Conservation (phyloP, 1,140 invertebrate species). For the Lasaia peninsularis region DNA sequence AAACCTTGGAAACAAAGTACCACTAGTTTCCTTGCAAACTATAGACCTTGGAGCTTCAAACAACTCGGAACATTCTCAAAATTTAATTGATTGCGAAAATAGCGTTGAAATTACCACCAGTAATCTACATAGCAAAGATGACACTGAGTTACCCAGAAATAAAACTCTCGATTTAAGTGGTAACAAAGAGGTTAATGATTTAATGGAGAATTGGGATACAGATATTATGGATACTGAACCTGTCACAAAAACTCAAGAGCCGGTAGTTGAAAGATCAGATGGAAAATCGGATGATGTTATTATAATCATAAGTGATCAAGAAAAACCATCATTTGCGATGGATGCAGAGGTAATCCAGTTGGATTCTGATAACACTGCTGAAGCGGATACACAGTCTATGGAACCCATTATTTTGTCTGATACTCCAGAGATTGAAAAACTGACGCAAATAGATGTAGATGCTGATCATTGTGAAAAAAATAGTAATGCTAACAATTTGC, state of each 20-base stretch:
- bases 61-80: conserved; percentile 17
- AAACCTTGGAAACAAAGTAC: conserved; percentile 34
- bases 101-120: neutral
- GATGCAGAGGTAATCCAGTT: conserved; percentile 28
- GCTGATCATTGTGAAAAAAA: neutral
- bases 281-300: conserved; percentile 26
- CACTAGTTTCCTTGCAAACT: conserved; percentile 32
- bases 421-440: neutral
- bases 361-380: conserved; percentile 50
- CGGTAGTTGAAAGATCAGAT: neutral
- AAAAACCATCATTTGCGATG: conserved; percentile 27
- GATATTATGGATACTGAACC: conserved; percentile 54
- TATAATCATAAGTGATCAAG: conserved; percentile 36
- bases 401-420: conserved; percentile 27
- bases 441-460: neutral
- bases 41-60: conserved; percentile 14
- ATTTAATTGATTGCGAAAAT: conserved; percentile 13
- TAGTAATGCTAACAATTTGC: conserved; percentile 14
- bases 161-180: conserved; percentile 37
- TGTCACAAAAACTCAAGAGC: conserved; percentile 12
- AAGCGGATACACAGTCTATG: conserved; percentile 54
- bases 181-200: conserved; percentile 31
- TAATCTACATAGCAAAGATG: conserved; percentile 33
- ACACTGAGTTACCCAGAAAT: conserved; percentile 46
- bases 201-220: conserved; percentile 59